Conservation (phyloP, 2,888 invertebrate genomes). For the Flexamia atlantica region DNA sequence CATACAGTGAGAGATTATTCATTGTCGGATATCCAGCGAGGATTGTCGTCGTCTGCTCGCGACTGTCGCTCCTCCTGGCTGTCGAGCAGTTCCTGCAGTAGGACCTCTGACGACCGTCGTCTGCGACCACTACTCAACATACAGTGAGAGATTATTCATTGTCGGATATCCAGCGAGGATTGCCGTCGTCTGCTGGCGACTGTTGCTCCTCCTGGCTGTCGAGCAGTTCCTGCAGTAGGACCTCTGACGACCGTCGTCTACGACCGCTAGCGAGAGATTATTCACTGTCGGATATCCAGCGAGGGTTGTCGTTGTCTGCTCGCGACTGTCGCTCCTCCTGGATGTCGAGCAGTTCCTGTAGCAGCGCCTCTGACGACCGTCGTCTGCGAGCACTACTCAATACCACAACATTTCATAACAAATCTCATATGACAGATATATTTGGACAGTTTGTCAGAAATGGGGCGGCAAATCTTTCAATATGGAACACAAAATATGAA, state of each 20-base stretch:
- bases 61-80: conserved; percentile 51
- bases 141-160: conserved; percentile 36
- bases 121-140: conserved; percentile 64
- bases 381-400: conserved; percentile 60
- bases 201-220: conserved; percentile 56
- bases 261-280: conserved; percentile 64
- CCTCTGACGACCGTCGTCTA: conserved; percentile 60
- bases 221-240: conserved; percentile 60
- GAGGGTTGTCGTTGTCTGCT: conserved; percentile 43
- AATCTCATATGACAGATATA: too few relatives aligned
- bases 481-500: too few relatives aligned
- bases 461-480: too few relatives aligned
- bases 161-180: conserved; percentile 29
- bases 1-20: background rate
- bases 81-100: conserved; percentile 60
- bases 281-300: conserved; percentile 26
- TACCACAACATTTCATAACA: background rate
- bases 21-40: conserved; percentile 8
- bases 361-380: conserved; percentile 60
- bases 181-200: conserved; percentile 1
- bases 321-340: conserved; percentile 23
- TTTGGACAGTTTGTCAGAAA: too few relatives aligned
- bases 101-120: conserved; percentile 60
- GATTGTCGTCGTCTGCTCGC: conserved; percentile 24
- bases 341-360: conserved; percentile 60